Percentiles rank a stretch among this genome's conserved stretches.
Evolutionary conservation across 2,113 vertebrate species (phyloP).

Genomic region (Epinephelus lanceolatus): DNA sequence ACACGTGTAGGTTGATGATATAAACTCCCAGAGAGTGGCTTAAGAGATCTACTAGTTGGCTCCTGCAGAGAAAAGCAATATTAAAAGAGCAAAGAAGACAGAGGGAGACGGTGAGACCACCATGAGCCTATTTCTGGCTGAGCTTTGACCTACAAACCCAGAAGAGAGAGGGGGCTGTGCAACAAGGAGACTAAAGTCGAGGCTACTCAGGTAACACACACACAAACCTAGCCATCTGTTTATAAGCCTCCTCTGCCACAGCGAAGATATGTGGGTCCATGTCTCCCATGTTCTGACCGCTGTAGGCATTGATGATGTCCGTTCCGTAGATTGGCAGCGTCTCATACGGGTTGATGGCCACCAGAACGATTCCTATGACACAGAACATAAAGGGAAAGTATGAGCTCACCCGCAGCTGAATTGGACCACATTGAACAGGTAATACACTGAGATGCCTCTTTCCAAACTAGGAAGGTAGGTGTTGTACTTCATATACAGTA

Average conservation of each 20-base stretch:
- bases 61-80: conserved; percentile 4
- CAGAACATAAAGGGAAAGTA: neutral
- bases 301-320: conserved; percentile 99
- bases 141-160: conserved; percentile 82
- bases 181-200: conserved; percentile 38
- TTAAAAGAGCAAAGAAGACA: neutral
- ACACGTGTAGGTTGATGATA: conserved; percentile 10
- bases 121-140: conserved; percentile 72
- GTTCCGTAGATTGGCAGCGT: conserved; percentile 96
- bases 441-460: neutral
- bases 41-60: neutral
- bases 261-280: conserved; percentile 99
- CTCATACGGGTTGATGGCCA: conserved; percentile 99
- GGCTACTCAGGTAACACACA: conserved; percentile 61
- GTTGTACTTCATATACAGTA: neutral
- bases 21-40: neutral
- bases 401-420: neutral
- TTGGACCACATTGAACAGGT: neutral
- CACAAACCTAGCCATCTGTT: conserved; percentile 97
- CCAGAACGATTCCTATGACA: conserved; percentile 93
- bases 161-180: conserved; percentile 48
- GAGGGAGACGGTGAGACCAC: conserved; percentile 54
- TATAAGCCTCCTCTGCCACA: conserved; percentile 98
- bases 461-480: neutral
- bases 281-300: conserved; percentile 99